These are phyloP conservation scores for Ceyx melanurus DNA, from an alignment of 2,113 vertebrate genomes.

Conservation along the genomic window DNA sequence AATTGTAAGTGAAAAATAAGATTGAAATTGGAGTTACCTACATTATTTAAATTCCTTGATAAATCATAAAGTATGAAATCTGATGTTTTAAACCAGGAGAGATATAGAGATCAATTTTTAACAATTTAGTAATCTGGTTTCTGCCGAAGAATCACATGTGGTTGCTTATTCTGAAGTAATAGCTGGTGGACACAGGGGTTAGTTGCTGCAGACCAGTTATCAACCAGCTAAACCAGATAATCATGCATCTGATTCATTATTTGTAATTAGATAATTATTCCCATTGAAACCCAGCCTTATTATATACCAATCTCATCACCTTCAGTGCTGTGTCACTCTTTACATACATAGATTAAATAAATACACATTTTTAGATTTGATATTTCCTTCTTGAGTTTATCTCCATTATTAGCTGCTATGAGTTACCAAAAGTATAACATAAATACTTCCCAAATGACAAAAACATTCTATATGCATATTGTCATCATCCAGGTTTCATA, in stretches of 20 bases:
- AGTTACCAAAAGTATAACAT: neutral
- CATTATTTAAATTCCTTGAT: neutral
- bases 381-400: neutral
- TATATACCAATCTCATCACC: neutral
- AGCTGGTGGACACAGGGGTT: neutral
- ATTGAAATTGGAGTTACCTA: neutral
- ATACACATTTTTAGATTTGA: neutral
- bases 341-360: neutral
- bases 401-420: neutral
- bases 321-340: neutral
- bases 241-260: neutral
- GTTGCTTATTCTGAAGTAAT: neutral
- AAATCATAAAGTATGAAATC: neutral
- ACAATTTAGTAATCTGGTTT: neutral
- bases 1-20: neutral
- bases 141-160: neutral
- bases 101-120: neutral
- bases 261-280: neutral
- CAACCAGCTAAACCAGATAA: neutral
- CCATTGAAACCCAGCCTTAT: neutral
- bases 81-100: neutral
- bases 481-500: neutral
- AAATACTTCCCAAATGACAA: neutral
- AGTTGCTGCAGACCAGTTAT: neutral
- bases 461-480: neutral